These are phyloP conservation scores for Colaptes auratus DNA, from an alignment of 2,113 vertebrate species.

Conservation along the genomic window DNA sequence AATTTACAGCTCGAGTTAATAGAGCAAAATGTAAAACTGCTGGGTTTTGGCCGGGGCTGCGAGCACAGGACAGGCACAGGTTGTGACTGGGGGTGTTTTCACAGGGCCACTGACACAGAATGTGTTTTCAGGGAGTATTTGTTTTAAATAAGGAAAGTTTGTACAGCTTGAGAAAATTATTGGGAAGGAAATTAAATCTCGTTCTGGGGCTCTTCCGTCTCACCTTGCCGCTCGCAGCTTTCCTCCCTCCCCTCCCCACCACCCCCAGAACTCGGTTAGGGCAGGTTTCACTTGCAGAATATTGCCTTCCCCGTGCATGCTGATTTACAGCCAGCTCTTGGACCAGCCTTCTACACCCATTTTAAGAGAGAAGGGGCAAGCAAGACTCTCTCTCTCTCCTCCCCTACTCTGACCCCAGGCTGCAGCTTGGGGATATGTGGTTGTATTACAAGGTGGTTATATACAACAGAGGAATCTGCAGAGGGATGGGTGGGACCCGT, in stretches of 20 bases:
- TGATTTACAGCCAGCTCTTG: neutral
- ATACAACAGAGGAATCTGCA: neutral
- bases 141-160: slow-evolving; percentile 76
- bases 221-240: slow-evolving; percentile 48
- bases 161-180: slow-evolving; percentile 78
- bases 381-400: neutral
- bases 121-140: slow-evolving; percentile 71
- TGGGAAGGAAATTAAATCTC: slow-evolving; percentile 73
- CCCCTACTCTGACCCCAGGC: neutral
- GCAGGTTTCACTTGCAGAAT: slow-evolving; percentile 38
- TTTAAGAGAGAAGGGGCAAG: neutral
- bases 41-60: slow-evolving; percentile 47
- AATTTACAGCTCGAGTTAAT: slow-evolving; percentile 39
- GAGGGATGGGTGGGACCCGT: neutral
- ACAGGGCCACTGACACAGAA: slow-evolving; percentile 48
- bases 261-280: slow-evolving; percentile 23
- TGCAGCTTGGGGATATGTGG: neutral
- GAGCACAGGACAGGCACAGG: slow-evolving; percentile 33
- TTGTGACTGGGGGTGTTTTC: slow-evolving; percentile 66
- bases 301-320: neutral
- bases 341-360: neutral
- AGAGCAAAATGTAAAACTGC: slow-evolving; percentile 63
- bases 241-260: neutral
- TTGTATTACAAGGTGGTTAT: fast-evolving
- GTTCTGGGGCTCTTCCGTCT: slow-evolving; percentile 59